Conservation (phyloP, 2,113 vertebrate genomes). For the Crotalus viridis region DNA sequence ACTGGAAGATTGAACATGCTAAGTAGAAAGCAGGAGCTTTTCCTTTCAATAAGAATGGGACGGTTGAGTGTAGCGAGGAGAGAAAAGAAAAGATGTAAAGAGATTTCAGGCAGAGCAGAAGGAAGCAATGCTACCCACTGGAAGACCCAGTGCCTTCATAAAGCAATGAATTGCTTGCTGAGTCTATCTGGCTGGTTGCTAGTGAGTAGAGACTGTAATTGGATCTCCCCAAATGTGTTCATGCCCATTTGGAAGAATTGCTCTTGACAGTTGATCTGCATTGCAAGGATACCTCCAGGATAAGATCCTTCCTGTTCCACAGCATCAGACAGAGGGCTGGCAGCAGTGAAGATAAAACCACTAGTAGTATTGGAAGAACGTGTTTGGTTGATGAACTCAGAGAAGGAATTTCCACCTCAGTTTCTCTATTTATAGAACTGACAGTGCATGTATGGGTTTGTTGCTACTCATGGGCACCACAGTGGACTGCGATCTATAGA, state of each 20-base stretch:
- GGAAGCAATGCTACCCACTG: background rate
- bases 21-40: background rate
- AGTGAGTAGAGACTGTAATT: background rate
- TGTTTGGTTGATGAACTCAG: background rate
- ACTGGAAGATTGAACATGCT: background rate
- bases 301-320: background rate
- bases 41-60: background rate
- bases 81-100: background rate
- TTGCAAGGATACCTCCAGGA: background rate
- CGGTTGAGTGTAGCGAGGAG: background rate
- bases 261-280: background rate
- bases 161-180: background rate
- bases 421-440: background rate
- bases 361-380: background rate
- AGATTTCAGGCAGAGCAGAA: background rate
- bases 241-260: background rate
- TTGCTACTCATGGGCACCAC: background rate
- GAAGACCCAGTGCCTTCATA: background rate
- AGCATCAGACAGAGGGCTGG: background rate
- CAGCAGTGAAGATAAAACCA: background rate
- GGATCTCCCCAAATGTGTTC: background rate
- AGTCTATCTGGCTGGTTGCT: background rate
- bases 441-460: background rate
- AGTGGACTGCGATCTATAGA: background rate
- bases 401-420: background rate